Evolutionary conservation across 2,888 invertebrate genomes (phyloP).

Genomic region (Andrena haemorrhoa): DNA sequence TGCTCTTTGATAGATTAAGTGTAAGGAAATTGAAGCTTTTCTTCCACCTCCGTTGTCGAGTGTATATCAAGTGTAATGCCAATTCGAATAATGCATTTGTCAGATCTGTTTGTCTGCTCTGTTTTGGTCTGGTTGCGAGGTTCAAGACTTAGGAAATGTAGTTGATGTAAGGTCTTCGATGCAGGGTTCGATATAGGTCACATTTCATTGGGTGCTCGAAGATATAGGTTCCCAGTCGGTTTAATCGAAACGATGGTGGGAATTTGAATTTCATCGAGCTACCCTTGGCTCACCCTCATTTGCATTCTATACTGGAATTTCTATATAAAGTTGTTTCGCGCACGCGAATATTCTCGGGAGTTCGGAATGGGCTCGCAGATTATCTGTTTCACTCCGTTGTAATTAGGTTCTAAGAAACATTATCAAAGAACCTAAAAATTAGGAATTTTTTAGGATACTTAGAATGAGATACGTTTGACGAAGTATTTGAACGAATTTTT

Average conservation of each 20-base stretch:
- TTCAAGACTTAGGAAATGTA: not conserved
- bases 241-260: slow-evolving; percentile 18
- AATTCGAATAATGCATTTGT: not conserved
- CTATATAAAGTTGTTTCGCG: slow-evolving; percentile 8
- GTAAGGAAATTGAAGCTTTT: slow-evolving; percentile 2
- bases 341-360: slow-evolving; percentile 5
- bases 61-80: not conserved
- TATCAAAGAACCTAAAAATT: too few species aligned
- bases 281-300: slow-evolving; percentile 7
- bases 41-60: not conserved
- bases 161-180: not conserved
- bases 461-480: too few species aligned
- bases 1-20: not conserved
- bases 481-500: too few species aligned
- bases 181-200: not conserved
- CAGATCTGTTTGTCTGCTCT: not conserved
- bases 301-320: slow-evolving; percentile 11
- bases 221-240: not conserved
- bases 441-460: too few species aligned
- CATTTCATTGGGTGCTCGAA: not conserved
- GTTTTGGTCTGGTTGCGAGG: not conserved
- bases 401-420: not conserved
- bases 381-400: slow-evolving; percentile 9
- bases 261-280: slow-evolving; percentile 8
- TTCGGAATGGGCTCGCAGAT: slow-evolving; percentile 13